phyloP scores from a whole-genome alignment of 23 tunicate species.

The Styela plicata region DNA sequence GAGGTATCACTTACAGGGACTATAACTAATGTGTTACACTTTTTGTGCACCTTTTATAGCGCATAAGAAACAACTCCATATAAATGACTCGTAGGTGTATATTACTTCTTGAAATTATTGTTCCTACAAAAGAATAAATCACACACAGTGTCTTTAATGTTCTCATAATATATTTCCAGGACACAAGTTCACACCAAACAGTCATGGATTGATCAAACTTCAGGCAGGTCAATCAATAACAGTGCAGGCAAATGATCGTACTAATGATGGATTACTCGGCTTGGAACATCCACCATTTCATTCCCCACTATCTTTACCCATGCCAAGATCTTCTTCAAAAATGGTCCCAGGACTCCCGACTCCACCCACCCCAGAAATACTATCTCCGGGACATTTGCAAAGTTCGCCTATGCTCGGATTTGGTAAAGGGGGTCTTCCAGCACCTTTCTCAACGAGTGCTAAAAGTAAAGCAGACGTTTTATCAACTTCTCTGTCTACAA shows the following conservation, averaged over 20 bases:
- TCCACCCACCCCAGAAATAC: constrained; percentile 2
- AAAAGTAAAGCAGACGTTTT: constrained; percentile 6
- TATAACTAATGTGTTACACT: too few species aligned
- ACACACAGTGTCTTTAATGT: too few species aligned
- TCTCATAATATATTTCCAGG: too few species aligned
- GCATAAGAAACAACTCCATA: too few species aligned
- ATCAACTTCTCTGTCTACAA: neutral
- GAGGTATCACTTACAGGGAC: too few species aligned
- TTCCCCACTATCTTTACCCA: neutral
- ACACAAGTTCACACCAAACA: constrained; percentile 3
- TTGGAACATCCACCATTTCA: neutral
- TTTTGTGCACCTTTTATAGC: too few species aligned
- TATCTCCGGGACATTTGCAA: constrained; percentile 8
- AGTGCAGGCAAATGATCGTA: constrained; percentile 16
- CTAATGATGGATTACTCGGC: neutral
- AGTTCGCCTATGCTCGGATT: neutral
- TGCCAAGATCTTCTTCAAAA: neutral
- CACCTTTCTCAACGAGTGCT: neutral
- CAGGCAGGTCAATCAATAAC: constrained; percentile 34
- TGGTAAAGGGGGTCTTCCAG: neutral
- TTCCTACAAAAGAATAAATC: too few species aligned
- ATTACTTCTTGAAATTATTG: too few species aligned
- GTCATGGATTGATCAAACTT: constrained; percentile 19
- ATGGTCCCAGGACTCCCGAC: constrained; percentile 10
- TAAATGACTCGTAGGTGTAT: too few species aligned